Percentiles rank a stretch among this genome's conserved stretches.
These are phyloP conservation scores for Alosa alosa DNA, from an alignment of 2,113 vertebrate species.

Conservation along the genomic window DNA sequence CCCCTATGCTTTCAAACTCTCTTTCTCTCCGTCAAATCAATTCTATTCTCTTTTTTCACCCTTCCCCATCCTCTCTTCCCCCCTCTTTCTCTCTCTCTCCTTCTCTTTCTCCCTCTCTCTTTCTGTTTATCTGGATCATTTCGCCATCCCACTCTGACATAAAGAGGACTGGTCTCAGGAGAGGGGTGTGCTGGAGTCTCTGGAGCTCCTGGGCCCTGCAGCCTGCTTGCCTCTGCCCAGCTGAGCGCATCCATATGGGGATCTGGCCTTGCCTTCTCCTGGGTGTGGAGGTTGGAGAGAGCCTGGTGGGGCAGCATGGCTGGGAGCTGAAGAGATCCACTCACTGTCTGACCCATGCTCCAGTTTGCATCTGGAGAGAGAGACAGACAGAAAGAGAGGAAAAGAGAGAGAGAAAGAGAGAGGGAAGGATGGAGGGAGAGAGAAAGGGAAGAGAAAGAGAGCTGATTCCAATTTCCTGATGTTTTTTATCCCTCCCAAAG, in stretches of 20 bases:
- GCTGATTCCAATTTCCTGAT: conserved; percentile 4
- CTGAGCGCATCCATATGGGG: conserved; percentile 24
- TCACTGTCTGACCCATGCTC: conserved; percentile 29
- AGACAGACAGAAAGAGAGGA: conserved; percentile 14
- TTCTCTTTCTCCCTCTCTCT: conserved; percentile 8
- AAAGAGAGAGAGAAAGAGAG: not conserved
- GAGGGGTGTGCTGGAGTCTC: not conserved
- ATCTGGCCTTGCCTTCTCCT: not conserved
- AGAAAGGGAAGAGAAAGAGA: not conserved
- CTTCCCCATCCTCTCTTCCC: conserved; percentile 8
- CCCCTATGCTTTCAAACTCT: not conserved
- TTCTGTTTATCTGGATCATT: conserved; percentile 18
- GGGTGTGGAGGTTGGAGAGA: not conserved
- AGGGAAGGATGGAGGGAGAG: not conserved
- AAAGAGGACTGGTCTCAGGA: conserved; percentile 12
- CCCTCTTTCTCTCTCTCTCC: conserved; percentile 20
- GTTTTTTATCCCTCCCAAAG: conserved; percentile 14
- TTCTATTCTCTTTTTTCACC: not conserved
- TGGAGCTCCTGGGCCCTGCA: not conserved
- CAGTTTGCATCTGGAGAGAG: conserved; percentile 17
- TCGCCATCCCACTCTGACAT: not conserved
- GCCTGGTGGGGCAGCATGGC: conserved; percentile 12
- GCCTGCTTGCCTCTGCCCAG: not conserved
- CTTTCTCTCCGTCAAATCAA: not conserved
- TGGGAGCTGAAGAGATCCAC: conserved; percentile 30